These are phyloP conservation scores for Nycticorax nycticorax DNA, from an alignment of 2,113 vertebrate species.

Conservation along the genomic window DNA sequence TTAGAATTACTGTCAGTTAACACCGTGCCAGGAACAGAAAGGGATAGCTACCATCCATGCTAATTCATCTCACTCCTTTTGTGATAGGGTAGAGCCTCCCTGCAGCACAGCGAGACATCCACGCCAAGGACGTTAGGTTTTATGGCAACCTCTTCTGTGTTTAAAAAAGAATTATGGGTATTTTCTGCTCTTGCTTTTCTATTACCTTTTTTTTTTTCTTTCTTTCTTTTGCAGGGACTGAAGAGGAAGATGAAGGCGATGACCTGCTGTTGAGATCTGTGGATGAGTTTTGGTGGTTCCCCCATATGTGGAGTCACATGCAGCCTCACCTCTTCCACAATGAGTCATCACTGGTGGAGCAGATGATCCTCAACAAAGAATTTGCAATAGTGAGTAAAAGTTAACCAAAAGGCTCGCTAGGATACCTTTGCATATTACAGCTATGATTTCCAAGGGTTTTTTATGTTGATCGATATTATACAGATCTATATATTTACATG, in stretches of 20 bases:
- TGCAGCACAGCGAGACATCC: not conserved
- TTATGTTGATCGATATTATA: not conserved
- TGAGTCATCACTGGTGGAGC: slow-evolving; percentile 90
- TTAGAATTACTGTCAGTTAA: not conserved
- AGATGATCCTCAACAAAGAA: slow-evolving; percentile 98
- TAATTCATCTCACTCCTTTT: not conserved
- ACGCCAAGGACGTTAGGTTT: not conserved
- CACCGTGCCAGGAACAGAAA: not conserved
- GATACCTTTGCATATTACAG: not conserved
- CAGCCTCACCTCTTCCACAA: slow-evolving; percentile 98
- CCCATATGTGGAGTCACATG: slow-evolving; percentile 99
- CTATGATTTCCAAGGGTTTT: not conserved
- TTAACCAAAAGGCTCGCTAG: not conserved
- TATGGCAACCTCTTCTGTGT: not conserved
- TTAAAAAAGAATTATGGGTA: not conserved
- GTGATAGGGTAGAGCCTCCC: not conserved
- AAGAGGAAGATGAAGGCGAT: slow-evolving; percentile 93
- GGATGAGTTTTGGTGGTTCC: slow-evolving; percentile 98
- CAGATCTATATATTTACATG: not conserved
- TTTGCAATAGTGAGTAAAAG: slow-evolving; percentile 80
- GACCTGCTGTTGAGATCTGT: slow-evolving; percentile 89
- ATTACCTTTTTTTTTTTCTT: not conserved
- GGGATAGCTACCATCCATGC: no score
- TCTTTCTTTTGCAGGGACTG: slow-evolving; percentile 78
- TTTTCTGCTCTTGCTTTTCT: not conserved